phyloP scores from a whole-genome alignment of 2,113 vertebrate species.

The Barbus barbus region DNA sequence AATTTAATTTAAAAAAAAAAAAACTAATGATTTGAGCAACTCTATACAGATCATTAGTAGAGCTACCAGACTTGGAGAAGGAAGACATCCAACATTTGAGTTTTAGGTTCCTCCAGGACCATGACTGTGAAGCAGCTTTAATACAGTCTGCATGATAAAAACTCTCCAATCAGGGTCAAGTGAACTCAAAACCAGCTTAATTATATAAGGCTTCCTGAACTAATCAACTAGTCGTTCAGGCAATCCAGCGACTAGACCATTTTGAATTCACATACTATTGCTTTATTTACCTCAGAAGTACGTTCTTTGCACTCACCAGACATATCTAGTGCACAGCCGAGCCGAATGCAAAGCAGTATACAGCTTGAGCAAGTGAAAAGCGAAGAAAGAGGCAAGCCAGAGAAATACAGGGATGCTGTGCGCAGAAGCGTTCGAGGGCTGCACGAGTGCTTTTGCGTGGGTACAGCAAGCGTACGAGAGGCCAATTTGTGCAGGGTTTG shows the following conservation, averaged over 20 bases:
- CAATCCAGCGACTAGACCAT: background rate
- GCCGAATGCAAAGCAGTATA: too few species aligned
- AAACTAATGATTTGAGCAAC: background rate
- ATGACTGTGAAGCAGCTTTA: too few species aligned
- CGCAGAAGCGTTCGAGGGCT: too few species aligned
- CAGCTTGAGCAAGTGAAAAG: too few species aligned
- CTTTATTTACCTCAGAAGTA: background rate
- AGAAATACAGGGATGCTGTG: too few species aligned
- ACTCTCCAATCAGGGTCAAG: too few species aligned
- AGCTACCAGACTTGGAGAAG: background rate
- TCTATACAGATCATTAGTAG: background rate
- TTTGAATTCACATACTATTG: background rate
- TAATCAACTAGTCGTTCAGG: background rate
- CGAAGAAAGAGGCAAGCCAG: background rate
- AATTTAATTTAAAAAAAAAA: background rate
- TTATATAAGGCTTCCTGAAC: too few species aligned
- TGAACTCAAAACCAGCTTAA: background rate
- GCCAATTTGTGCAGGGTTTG: slow-evolving; percentile 8
- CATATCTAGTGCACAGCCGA: background rate
- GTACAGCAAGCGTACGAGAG: background rate
- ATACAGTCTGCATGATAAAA: too few species aligned
- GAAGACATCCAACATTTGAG: background rate
- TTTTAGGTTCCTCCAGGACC: background rate
- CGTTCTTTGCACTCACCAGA: too few species aligned
- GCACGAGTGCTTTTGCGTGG: background rate